A percentile compares a stretch with the other conserved stretches of the same genome.
phyloP scores from a whole-genome alignment of 1,140 invertebrate genomes.

The Pissodes strobi region DNA sequence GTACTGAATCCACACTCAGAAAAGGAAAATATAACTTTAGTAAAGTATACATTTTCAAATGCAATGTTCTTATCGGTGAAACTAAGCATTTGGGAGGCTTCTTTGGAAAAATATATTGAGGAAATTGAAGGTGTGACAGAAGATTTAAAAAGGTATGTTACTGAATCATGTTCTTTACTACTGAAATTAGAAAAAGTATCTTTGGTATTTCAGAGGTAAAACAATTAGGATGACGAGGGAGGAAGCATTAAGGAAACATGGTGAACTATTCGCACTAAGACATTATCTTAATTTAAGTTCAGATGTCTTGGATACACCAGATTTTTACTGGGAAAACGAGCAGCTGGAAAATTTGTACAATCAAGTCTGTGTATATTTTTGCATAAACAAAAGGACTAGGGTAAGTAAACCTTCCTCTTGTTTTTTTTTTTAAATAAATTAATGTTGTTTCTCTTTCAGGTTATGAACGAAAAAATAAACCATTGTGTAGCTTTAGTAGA shows the following conservation, averaged over 20 bases:
- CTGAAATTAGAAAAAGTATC: too few relatives aligned
- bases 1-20: slow-evolving; percentile 53
- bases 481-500: slow-evolving; percentile 91
- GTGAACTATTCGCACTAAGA: slow-evolving; percentile 85
- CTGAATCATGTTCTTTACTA: too few relatives aligned
- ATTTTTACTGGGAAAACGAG: slow-evolving; percentile 97
- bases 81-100: slow-evolving; percentile 88
- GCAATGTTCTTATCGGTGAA: slow-evolving; percentile 85
- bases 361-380: slow-evolving; percentile 81
- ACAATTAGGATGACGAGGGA: slow-evolving; percentile 69
- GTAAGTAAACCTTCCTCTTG: too few relatives aligned
- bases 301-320: slow-evolving; percentile 90
- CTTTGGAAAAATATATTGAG: slow-evolving; percentile 80
- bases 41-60: slow-evolving; percentile 86
- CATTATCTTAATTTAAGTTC: slow-evolving; percentile 92
- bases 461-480: slow-evolving; percentile 93
- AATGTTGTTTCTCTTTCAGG: slow-evolving; percentile 67
- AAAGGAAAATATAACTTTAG: slow-evolving; percentile 57
- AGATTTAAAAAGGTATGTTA: slow-evolving; percentile 66
- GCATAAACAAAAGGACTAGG: slow-evolving; percentile 80
- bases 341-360: slow-evolving; percentile 82
- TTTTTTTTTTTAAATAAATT: too few relatives aligned
- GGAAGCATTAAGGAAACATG: slow-evolving; percentile 85
- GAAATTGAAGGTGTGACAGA: slow-evolving; percentile 81
- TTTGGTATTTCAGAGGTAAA: slow-evolving; percentile 61